Evolutionary conservation across 1,140 invertebrate genomes (phyloP).

Genomic region (Caenorhabditis briggsae): DNA sequence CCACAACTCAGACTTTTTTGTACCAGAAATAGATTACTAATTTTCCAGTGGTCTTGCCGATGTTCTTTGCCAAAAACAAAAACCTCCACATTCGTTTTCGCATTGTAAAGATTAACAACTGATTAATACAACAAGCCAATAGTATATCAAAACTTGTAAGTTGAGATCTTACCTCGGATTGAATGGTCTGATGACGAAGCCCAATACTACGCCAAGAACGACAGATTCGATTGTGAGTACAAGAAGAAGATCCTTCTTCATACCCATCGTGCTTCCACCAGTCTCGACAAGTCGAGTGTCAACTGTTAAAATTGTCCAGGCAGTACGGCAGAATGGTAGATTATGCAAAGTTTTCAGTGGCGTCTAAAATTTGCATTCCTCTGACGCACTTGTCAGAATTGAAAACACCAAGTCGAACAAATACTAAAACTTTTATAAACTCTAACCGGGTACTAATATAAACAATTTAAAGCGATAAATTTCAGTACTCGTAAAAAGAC

Average conservation of each 20-base stretch:
- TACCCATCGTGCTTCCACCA: conserved; percentile 42
- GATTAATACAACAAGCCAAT: not conserved
- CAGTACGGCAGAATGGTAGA: not conserved
- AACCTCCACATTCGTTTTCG: conserved; percentile 78
- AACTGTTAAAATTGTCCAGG: not conserved
- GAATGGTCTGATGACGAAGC: conserved; percentile 80
- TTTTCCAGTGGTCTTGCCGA: too few relatives aligned
- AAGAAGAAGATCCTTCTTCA: conserved; percentile 84
- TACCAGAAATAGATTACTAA: too few relatives aligned
- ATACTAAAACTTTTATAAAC: conserved; percentile 3
- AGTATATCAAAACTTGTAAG: too few relatives aligned
- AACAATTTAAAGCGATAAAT: not conserved
- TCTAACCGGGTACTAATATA: conserved; percentile 29
- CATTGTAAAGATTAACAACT: not conserved
- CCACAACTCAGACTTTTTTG: too few relatives aligned
- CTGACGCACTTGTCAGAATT: conserved; percentile 22
- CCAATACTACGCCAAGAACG: conserved; percentile 84
- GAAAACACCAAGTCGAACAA: not conserved
- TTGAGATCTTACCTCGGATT: conserved; percentile 71
- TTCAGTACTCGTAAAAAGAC: not conserved
- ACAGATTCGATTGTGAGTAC: conserved; percentile 88
- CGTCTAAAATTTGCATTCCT: conserved; percentile 38
- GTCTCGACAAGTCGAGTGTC: conserved; percentile 25
- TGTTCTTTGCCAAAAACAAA: too few relatives aligned
- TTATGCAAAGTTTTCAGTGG: conserved; percentile 27